These are phyloP conservation scores for Anthopleura xanthogrammica DNA, from an alignment of 92 coral and sea anemone genomes.

Conservation along the genomic window DNA sequence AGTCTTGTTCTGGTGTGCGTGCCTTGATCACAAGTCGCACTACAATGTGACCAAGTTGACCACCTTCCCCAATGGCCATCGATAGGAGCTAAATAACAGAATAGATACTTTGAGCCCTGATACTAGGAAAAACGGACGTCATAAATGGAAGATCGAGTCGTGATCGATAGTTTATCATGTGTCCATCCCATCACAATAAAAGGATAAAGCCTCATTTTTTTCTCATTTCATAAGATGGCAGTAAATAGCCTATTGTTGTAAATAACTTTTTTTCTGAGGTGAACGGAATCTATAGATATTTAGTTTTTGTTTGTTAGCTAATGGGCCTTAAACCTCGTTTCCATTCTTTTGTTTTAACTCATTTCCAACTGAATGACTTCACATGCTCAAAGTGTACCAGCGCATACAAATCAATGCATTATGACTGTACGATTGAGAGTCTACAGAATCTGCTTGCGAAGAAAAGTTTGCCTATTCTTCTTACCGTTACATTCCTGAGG, in stretches of 20 bases:
- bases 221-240: too few species aligned
- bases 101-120: too few species aligned
- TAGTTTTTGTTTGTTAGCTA: too few species aligned
- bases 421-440: not conserved
- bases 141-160: not conserved
- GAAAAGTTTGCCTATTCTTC: not conserved
- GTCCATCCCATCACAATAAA: not conserved
- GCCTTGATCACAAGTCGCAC: constrained; percentile 52
- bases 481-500: constrained; percentile 67
- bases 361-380: too few species aligned
- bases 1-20: constrained; percentile 60
- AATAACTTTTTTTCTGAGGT: too few species aligned
- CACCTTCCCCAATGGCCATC: constrained; percentile 73
- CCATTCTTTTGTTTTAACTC: too few species aligned
- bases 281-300: too few species aligned
- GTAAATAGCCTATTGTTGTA: too few species aligned
- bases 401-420: not conserved
- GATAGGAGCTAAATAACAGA: constrained; percentile 39
- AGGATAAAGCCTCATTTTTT: too few species aligned
- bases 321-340: too few species aligned
- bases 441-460: not conserved
- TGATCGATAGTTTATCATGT: not conserved
- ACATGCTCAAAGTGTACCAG: too few species aligned
- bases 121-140: not conserved
- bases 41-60: constrained; percentile 63